Percentiles rank a stretch among this genome's conserved stretches.
Conservation (phyloP, 2,113 vertebrate species). For the Melanerpes aurifrons region DNA sequence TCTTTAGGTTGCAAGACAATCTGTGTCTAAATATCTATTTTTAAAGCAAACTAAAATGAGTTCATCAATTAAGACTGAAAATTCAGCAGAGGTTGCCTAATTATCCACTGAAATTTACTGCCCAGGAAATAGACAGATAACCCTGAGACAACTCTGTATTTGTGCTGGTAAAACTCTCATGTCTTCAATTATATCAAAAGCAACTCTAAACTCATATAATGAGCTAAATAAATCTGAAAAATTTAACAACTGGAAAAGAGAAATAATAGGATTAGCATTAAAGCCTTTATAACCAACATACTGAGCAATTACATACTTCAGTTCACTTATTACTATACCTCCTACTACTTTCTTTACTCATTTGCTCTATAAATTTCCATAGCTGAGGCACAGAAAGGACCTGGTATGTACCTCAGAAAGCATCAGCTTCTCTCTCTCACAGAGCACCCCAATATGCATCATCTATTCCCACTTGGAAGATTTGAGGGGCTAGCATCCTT, state of each 20-base stretch:
- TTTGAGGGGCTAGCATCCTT: neutral
- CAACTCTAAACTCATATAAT: neutral
- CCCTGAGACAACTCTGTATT: neutral
- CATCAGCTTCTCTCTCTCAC: neutral
- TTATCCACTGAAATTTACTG: neutral
- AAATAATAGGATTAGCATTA: slow-evolving; percentile 47
- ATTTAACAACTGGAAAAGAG: slow-evolving; percentile 6
- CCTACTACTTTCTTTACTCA: neutral
- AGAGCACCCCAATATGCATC: neutral
- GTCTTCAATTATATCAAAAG: neutral
- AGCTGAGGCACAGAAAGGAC: neutral
- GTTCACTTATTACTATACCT: slow-evolving; percentile 26
- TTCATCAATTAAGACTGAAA: neutral
- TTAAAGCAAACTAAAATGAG: neutral
- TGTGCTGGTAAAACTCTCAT: neutral
- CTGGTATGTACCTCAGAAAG: neutral
- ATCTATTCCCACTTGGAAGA: neutral
- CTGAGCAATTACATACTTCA: slow-evolving; percentile 44
- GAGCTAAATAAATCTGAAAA: slow-evolving; percentile 25
- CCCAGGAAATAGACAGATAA: neutral
- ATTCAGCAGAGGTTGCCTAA: neutral
- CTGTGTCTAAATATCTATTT: neutral
- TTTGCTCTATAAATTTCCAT: neutral
- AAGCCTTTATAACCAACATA: neutral
- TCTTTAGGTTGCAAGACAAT: neutral